A percentile compares a stretch with the other conserved stretches of the same genome.
Evolutionary conservation across 2,797 vertebrate genomes (phyloP).

Genomic region (Varecia variegata): DNA sequence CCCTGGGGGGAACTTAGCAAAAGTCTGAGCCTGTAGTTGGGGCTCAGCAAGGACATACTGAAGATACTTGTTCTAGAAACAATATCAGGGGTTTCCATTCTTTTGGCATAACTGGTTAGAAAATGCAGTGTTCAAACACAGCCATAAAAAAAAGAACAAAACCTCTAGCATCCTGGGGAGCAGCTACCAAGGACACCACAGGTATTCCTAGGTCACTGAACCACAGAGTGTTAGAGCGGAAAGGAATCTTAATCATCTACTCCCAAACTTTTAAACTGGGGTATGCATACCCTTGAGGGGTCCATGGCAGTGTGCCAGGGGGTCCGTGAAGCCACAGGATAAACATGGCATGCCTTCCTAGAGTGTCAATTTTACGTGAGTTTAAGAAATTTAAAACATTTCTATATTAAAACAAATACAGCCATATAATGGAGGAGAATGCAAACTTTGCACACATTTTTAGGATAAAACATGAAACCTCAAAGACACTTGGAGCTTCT

Average conservation of each 20-base stretch:
- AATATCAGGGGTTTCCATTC: conserved; percentile 9
- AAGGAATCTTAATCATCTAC: conserved; percentile 42
- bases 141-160: background rate
- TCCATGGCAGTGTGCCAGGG: background rate
- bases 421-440: background rate
- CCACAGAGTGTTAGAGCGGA: background rate
- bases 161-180: background rate
- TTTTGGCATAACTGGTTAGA: conserved; percentile 28
- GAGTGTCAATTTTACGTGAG: conserved; percentile 17
- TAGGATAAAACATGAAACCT: conserved; percentile 16
- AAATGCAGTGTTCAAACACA: conserved; percentile 10
- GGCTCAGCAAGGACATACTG: conserved; percentile 41
- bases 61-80: conserved; percentile 23
- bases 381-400: conserved; percentile 25
- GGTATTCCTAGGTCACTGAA: conserved; percentile 9
- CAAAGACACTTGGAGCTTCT: background rate
- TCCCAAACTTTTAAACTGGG: conserved; percentile 35
- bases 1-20: background rate
- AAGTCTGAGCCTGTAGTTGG: background rate
- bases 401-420: conserved; percentile 53
- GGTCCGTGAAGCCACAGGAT: background rate
- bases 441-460: background rate
- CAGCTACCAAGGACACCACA: conserved; percentile 20
- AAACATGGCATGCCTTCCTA: conserved; percentile 7
- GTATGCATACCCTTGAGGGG: background rate